Base-by-base conservation (phyloP, 2,888 invertebrate species). In the Hesperia comma region DNA sequence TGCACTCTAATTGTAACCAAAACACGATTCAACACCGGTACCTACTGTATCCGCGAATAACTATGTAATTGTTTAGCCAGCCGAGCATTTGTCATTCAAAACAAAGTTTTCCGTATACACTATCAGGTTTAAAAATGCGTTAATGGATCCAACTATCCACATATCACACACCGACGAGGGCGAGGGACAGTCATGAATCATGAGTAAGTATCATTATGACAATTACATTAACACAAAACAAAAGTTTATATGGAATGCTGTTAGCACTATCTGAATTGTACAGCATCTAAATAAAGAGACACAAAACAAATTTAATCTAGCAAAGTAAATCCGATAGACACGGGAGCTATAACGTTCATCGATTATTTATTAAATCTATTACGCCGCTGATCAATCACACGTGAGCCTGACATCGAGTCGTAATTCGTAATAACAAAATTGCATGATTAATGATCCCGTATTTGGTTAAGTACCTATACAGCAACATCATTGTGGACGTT, bases 21-120 rank as follows among this genome's bases (percentile, higher is more conserved):
- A 32, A 57, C 57, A 63, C 51, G 33, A 33, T 37, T 55, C 4
- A 46, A 14, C 21, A n/a, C 37, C 26, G n/a, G 21, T 19, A 8
- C n/a, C n/a, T n/a, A n/a, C 41, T 21, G 7, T 8, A n/a, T 51
- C 7, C 26, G 26, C 7, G 4, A 32, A 17, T 17, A 41, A 26
- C 57, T 51, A 63, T n/a, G n/a, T 26, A 26, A 64, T 64, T 64
- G 57, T 64, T 58, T 32, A 21, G 21, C 40, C 51, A 53, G 26
- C 8, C 57, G 6, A 32, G 41, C 58, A 58, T 49, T 63, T 37
- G 63, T 63, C 19, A 63, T 57, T 57, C 49, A 15, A 26, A 57
- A 26, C 63, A 41, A 51, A 17, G 57, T 51, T 64, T 64, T 64
- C 63, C 63, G 57, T 51, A 32, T 64, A 64, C 63, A 32, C 21